These are phyloP conservation scores for Nymphalis polychloros DNA, from an alignment of 2,888 invertebrate species.

Conservation along the genomic window DNA sequence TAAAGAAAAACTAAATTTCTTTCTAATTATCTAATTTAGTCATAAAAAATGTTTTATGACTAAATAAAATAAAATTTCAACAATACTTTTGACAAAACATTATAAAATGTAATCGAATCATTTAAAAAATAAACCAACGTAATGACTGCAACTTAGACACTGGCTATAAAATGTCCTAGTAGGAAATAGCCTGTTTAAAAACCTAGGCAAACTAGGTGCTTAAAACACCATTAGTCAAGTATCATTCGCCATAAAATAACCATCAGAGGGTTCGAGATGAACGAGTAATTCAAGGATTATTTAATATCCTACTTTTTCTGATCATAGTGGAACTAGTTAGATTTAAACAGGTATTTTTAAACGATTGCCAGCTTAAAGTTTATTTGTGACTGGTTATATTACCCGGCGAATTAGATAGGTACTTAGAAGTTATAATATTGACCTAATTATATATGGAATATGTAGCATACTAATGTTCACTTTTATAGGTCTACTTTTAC, in stretches of 20 bases:
- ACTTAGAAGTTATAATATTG: no score
- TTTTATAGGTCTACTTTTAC: no score
- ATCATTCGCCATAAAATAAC: constrained; percentile 29
- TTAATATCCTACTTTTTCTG: constrained; percentile 13
- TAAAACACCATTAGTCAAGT: constrained; percentile 28
- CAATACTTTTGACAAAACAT: no score
- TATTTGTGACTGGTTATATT: background rate
- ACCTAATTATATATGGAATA: no score
- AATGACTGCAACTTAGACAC: constrained; percentile 13
- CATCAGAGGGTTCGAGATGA: constrained; percentile 16
- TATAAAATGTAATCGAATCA: background rate
- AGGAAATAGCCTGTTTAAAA: constrained; percentile 26
- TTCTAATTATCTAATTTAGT: no score
- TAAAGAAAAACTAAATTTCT: no score
- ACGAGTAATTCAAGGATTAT: constrained; percentile 21
- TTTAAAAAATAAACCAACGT: constrained; percentile 10
- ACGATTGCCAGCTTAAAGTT: background rate
- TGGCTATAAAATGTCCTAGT: constrained; percentile 13
- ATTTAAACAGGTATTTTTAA: background rate
- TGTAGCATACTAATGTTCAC: no score
- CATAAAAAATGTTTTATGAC: no score
- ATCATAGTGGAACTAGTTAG: constrained; percentile 2
- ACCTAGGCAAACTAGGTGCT: constrained; percentile 26
- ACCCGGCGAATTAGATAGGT: no score
- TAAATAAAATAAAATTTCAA: no score